A percentile compares a stretch with the other conserved stretches of the same genome.
Evolutionary conservation across 1,140 invertebrate genomes (phyloP).

Genomic region (Macrosteles quadrilineatus): DNA sequence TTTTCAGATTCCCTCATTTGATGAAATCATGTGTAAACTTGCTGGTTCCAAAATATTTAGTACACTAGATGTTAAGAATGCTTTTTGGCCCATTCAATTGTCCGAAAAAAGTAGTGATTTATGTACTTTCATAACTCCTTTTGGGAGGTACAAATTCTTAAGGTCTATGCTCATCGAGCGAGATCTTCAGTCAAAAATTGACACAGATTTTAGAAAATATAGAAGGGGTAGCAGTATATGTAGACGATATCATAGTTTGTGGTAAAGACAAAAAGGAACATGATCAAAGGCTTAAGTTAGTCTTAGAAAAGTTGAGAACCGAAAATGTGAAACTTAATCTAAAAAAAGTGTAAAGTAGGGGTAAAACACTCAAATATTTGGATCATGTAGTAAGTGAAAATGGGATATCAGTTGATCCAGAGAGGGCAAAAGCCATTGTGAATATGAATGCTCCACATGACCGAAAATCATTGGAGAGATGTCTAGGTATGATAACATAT

Average conservation of each 20-base stretch:
- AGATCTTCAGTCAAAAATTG: slow-evolving; percentile 7
- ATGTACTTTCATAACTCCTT: slow-evolving; percentile 3
- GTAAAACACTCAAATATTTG: not conserved
- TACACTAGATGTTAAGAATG: not conserved
- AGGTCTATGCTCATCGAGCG: not conserved
- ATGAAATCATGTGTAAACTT: not conserved
- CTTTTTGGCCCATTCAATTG: not conserved
- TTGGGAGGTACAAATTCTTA: slow-evolving; percentile 4
- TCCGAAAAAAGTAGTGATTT: not conserved
- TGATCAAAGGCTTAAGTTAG: slow-evolving; percentile 1
- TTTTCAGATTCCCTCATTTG: not conserved
- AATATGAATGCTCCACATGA: not conserved
- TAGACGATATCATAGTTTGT: not conserved
- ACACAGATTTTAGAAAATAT: slow-evolving; percentile 15
- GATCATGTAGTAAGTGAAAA: not conserved
- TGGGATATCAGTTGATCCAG: not conserved
- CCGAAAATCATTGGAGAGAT: not conserved
- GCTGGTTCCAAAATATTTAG: not conserved
- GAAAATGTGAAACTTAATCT: not conserved
- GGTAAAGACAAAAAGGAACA: slow-evolving; percentile 7
- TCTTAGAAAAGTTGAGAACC: slow-evolving; percentile 3
- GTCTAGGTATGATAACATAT: not conserved
- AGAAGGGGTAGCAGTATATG: not conserved
- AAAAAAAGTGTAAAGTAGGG: slow-evolving; percentile 13
- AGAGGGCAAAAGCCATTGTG: slow-evolving; percentile 2